Evolutionary conservation across 2,113 vertebrate genomes (phyloP), one percentile per base, ranked within the genome.

Genomic region (Synodontis membranacea): DNA sequence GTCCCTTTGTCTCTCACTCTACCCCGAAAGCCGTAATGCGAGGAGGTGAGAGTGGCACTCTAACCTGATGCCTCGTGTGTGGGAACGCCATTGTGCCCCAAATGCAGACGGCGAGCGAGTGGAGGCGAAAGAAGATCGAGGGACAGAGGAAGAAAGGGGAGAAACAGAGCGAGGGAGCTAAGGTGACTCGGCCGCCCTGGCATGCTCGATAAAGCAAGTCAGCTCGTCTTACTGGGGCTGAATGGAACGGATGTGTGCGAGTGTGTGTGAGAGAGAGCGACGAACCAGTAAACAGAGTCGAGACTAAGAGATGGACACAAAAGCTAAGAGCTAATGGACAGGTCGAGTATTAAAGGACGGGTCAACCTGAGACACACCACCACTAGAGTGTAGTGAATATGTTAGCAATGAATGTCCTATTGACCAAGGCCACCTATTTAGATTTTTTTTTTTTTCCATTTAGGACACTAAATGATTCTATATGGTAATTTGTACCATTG

Each of bases 51-150:
- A 88, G 90, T 83, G 87, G 90, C 90, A 87, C 89, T 92, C 90
- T 86, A 90, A 92, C 91, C 92, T 60, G 86, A 90, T 94, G 89
- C 92, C 87, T 93, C 84, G 89, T 93, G 92, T 93, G 93, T 94
- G 93, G 93, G 93, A 93, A 92, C 89, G 80, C 89, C 91, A 90
- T 92, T 92, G 93, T 94, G 89, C 70, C 60, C 46, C 68, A 72
- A 70, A 85, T 82, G 91, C 83, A 82, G 86, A 88, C 81, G 28
- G 75, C 37, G 17, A 84, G 82, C 64, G 28, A 60, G 75, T 52
- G 11, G 21, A 42, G n/a, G 80, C 48, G 39, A 68, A 82, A 52
- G 89, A 81, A 56, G 39, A 60, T 78, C 31, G 48, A 39, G 23
- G 21, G 37, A 46, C 52, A 82, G 84, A 68, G 72, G 50, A 91